Conservation (phyloP, 2,797 vertebrate species). For the Pantherophis vulpinus region DNA sequence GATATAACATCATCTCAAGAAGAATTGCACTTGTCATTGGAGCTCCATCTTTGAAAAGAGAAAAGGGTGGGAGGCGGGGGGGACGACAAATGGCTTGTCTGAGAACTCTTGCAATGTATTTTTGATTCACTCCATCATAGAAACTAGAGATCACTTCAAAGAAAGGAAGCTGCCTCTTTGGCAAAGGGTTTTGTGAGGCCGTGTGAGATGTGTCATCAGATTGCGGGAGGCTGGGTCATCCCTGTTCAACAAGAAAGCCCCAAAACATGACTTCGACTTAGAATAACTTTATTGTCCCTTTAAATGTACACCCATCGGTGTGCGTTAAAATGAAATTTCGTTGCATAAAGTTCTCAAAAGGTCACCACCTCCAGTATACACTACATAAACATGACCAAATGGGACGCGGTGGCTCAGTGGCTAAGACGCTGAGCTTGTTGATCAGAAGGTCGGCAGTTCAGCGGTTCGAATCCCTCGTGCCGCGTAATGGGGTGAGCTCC, state of each 20-base stretch:
- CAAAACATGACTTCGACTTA: background rate
- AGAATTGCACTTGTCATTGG: slow-evolving; percentile 4
- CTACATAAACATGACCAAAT: background rate
- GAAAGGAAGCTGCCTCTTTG: slow-evolving; percentile 26
- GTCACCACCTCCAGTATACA: too few species aligned
- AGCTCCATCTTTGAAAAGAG: slow-evolving; percentile 27
- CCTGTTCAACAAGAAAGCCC: slow-evolving; percentile 25
- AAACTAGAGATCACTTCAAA: slow-evolving; percentile 38
- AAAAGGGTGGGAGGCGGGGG: background rate
- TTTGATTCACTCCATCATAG: slow-evolving; percentile 30
- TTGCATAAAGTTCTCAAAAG: too few species aligned
- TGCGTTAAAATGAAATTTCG: too few species aligned
- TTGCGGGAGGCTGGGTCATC: background rate
- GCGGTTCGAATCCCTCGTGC: too few species aligned
- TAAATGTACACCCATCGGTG: too few species aligned
- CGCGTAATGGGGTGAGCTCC: too few species aligned
- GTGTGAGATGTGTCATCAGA: slow-evolving; percentile 24
- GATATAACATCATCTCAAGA: background rate
- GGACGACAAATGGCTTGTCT: background rate
- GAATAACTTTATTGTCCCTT: too few species aligned
- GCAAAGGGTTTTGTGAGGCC: slow-evolving; percentile 14
- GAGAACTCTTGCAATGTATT: background rate
- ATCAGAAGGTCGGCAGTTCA: too few species aligned
- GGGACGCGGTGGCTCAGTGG: too few species aligned
- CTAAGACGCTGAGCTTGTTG: too few species aligned